These are phyloP conservation scores for Linyphia triangularis DNA, from an alignment of 2,888 invertebrate species.

Conservation along the genomic window DNA sequence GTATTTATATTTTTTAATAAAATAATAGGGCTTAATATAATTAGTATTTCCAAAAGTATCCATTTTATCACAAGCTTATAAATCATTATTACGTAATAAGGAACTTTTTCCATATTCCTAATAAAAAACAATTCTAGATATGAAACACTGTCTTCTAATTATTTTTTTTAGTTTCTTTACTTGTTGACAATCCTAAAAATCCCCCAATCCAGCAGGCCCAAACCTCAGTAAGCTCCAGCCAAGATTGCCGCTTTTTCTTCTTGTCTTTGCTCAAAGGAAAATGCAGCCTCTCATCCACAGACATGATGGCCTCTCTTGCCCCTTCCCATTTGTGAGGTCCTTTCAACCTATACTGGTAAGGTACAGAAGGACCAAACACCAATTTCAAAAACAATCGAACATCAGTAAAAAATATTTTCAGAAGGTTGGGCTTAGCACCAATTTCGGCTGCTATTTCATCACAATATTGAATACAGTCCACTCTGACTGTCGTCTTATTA, in stretches of 20 bases:
- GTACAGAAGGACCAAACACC: constrained; percentile 63
- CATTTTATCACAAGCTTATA: too few relatives aligned
- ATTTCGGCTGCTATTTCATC: constrained; percentile 80
- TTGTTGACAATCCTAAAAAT: too few relatives aligned
- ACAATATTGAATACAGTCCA: constrained; percentile 79
- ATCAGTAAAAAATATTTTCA: constrained; percentile 78
- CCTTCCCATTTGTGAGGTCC: constrained; percentile 80
- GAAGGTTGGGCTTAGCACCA: constrained; percentile 80
- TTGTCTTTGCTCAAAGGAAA: neutral
- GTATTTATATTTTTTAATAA: too few relatives aligned
- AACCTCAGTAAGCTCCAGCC: neutral
- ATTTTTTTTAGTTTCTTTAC: too few relatives aligned
- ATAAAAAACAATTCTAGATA: too few relatives aligned
- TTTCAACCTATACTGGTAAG: constrained; percentile 79
- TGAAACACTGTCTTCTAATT: too few relatives aligned
- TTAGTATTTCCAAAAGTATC: too few relatives aligned
- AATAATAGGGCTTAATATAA: too few relatives aligned
- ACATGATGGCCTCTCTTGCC: constrained; percentile 80
- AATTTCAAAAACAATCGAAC: constrained; percentile 77
- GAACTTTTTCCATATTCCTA: too few relatives aligned
- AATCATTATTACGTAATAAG: too few relatives aligned
- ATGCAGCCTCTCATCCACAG: constrained; percentile 73
- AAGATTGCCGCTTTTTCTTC: neutral
- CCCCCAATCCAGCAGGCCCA: neutral
- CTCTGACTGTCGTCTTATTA: constrained; percentile 10